phyloP scores from a whole-genome alignment of 2,113 vertebrate genomes.

The Willisornis vidua region DNA sequence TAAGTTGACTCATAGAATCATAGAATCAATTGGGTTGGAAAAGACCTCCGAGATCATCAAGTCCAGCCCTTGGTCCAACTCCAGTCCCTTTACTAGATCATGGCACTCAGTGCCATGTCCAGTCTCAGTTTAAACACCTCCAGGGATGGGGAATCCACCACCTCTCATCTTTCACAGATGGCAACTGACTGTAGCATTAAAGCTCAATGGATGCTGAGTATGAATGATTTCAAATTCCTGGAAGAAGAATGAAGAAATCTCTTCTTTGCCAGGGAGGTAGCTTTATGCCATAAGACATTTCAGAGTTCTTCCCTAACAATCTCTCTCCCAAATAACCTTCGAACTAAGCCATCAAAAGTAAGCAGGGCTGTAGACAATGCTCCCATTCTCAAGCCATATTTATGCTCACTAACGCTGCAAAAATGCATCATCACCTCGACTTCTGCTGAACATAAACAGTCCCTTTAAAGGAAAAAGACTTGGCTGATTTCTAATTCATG shows the following conservation, averaged over 20 bases:
- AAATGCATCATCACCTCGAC: conserved; percentile 34
- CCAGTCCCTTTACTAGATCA: too few species aligned
- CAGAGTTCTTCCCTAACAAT: background rate
- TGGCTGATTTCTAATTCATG: conserved; percentile 13
- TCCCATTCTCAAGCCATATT: conserved; percentile 4
- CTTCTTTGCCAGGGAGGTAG: background rate
- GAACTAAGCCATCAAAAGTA: background rate
- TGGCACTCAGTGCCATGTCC: too few species aligned
- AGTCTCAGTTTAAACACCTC: too few species aligned
- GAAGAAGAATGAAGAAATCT: background rate
- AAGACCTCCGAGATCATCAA: too few species aligned
- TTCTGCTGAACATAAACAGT: background rate
- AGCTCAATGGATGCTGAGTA: background rate
- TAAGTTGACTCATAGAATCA: background rate
- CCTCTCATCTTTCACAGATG: background rate
- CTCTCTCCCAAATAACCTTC: background rate
- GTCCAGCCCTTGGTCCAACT: too few species aligned
- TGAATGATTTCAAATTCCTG: background rate
- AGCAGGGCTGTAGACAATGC: background rate
- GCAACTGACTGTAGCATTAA: background rate
- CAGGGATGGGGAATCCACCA: too few species aligned
- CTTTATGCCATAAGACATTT: background rate
- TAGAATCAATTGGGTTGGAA: too few species aligned
- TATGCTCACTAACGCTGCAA: background rate
- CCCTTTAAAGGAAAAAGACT: background rate